Evolutionary conservation across 2,888 invertebrate species (phyloP).

Genomic region (Caenorhabditis drosophilae): DNA sequence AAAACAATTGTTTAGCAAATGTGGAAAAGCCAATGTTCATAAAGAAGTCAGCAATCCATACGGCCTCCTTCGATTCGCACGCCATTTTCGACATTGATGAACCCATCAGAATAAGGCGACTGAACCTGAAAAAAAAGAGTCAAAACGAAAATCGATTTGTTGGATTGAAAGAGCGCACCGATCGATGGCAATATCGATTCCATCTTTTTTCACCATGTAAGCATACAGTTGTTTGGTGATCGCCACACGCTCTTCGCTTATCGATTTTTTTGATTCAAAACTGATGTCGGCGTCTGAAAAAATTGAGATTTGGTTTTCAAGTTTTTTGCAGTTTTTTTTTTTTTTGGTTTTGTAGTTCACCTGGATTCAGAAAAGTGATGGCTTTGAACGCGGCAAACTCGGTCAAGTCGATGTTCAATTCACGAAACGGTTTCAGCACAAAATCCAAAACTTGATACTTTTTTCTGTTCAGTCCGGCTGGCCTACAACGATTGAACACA

Average conservation of each 20-base stretch:
- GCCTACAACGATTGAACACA: conserved; percentile 51
- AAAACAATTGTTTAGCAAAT: conserved; percentile 65
- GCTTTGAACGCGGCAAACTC: conserved; percentile 68
- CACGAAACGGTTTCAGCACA: conserved; percentile 62
- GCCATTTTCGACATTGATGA: conserved; percentile 67
- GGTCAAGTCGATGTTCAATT: conserved; percentile 61
- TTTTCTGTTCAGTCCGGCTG: conserved; percentile 52
- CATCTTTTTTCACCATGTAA: conserved; percentile 60
- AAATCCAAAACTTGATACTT: conserved; percentile 66
- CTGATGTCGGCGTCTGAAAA: conserved; percentile 64
- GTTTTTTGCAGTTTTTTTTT: too few species aligned
- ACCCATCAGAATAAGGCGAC: conserved; percentile 64
- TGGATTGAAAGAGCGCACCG: conserved; percentile 12
- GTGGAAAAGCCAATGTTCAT: conserved; percentile 61
- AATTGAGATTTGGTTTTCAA: too few species aligned
- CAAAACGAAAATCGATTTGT: neutral
- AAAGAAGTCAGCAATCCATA: conserved; percentile 67
- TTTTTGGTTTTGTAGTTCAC: conserved; percentile 32
- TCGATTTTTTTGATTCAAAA: conserved; percentile 37
- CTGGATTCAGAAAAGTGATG: conserved; percentile 68
- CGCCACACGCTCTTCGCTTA: conserved; percentile 53
- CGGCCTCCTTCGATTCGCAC: conserved; percentile 66
- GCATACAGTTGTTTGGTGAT: conserved; percentile 65
- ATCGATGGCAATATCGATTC: conserved; percentile 61
- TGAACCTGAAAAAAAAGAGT: conserved; percentile 46